phyloP scores from a whole-genome alignment of 2,113 vertebrate species.

The Rhipidura dahli region DNA sequence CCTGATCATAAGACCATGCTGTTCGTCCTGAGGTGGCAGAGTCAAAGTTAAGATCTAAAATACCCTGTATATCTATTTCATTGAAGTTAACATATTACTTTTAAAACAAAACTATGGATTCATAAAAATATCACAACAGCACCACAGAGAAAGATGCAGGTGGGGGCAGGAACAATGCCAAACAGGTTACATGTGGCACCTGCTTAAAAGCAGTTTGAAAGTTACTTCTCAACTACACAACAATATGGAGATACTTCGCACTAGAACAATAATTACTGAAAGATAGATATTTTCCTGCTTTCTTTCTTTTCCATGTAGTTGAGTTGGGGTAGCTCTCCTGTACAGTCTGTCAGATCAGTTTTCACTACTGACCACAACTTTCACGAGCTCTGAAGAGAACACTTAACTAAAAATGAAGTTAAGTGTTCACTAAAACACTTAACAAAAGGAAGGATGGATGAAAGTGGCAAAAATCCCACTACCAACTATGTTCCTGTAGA shows the following conservation, averaged over 20 bases:
- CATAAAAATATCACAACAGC: background rate
- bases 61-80: background rate
- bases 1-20: background rate
- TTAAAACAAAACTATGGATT: background rate
- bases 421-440: no score
- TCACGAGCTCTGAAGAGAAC: background rate
- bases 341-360: background rate
- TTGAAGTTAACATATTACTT: background rate
- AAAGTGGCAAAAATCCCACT: background rate
- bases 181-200: background rate
- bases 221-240: background rate
- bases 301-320: background rate
- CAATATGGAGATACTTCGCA: background rate
- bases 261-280: background rate
- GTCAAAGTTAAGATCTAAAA: background rate
- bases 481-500: background rate
- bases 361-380: background rate
- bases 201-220: background rate
- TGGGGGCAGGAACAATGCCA: rapidly evolving
- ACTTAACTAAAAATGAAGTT: background rate
- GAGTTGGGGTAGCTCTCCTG: background rate
- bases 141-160: background rate
- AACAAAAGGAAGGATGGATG: background rate
- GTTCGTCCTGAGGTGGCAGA: background rate
- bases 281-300: background rate